Evolutionary conservation across 2,113 vertebrate genomes (phyloP).

Genomic region (Oceanodroma tethys): DNA sequence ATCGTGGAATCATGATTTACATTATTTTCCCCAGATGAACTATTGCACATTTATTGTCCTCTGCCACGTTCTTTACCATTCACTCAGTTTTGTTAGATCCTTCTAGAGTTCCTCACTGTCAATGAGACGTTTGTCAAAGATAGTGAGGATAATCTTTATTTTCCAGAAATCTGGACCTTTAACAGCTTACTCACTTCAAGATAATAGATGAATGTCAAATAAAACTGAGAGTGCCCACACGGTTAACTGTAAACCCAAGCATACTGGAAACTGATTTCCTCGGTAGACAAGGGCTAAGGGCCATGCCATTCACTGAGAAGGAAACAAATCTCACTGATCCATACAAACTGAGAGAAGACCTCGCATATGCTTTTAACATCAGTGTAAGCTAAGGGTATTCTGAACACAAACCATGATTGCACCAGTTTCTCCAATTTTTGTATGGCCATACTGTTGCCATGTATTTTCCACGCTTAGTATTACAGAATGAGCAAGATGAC

Average conservation of each 20-base stretch:
- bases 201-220: background rate
- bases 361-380: background rate
- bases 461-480: background rate
- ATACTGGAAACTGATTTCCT: background rate
- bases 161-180: background rate
- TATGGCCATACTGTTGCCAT: background rate
- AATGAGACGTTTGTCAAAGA: background rate
- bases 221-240: background rate
- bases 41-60: background rate
- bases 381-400: background rate
- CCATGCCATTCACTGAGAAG: background rate
- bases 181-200: background rate
- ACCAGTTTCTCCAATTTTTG: background rate
- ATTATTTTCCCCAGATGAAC: background rate
- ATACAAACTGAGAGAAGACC: background rate
- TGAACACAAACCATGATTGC: background rate
- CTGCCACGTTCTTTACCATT: background rate
- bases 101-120: background rate
- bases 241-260: background rate
- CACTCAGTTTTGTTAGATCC: background rate
- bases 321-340: background rate
- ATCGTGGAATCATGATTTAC: background rate
- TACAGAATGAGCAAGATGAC: background rate
- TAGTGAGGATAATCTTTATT: background rate
- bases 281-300: background rate